phyloP scores from a whole-genome alignment of 1,140 invertebrate genomes.

The Leptonema lineaticorne region DNA sequence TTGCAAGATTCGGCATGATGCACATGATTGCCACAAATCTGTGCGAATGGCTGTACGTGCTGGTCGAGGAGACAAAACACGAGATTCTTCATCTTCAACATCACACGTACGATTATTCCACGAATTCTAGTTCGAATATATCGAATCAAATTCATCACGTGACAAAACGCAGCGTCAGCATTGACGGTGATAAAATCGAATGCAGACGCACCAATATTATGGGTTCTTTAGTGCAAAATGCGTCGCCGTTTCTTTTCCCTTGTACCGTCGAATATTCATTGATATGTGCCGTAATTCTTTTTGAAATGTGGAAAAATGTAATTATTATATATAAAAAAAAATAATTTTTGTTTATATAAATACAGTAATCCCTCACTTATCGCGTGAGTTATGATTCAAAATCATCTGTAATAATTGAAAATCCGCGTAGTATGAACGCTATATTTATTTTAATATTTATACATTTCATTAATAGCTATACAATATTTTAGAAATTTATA shows the following conservation, averaged over 20 bases:
- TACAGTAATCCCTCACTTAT: constrained; percentile 39
- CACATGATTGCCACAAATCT: constrained; percentile 82
- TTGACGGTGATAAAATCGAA: constrained; percentile 41
- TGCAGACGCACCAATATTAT: constrained; percentile 60
- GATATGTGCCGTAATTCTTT: constrained; percentile 81
- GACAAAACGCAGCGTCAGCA: neutral
- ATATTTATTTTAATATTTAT: neutral
- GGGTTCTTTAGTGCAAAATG: constrained; percentile 74
- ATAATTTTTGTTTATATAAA: constrained; percentile 47
- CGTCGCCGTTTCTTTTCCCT: constrained; percentile 84
- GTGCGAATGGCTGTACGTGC: constrained; percentile 80
- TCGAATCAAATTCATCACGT: neutral
- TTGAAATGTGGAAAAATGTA: constrained; percentile 80
- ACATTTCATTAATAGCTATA: neutral
- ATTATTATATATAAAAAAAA: too few relatives aligned
- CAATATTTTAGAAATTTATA: too few relatives aligned
- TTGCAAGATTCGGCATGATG: constrained; percentile 78
- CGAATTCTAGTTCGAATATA: neutral
- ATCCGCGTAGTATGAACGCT: too few relatives aligned
- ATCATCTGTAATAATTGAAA: too few relatives aligned
- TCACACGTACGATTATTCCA: neutral
- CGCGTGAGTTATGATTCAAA: too few relatives aligned
- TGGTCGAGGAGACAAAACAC: constrained; percentile 78
- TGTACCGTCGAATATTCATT: constrained; percentile 87
- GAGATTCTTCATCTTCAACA: constrained; percentile 57